A percentile compares a stretch with the other conserved stretches of the same genome.
Conservation (phyloP, 2,888 invertebrate genomes). For the Eudemis profundana region DNA sequence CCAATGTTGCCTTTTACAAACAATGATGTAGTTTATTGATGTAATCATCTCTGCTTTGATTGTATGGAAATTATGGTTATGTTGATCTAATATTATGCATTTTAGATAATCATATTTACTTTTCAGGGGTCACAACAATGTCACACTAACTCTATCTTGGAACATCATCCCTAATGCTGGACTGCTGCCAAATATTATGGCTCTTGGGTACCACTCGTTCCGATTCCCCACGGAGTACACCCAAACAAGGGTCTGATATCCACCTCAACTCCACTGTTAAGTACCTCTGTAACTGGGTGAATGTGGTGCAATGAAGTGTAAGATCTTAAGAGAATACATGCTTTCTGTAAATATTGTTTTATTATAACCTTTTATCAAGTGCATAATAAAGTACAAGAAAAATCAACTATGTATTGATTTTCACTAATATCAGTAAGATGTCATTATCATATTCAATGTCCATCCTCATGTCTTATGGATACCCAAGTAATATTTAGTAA, state of each 20-base stretch:
- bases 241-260: slow-evolving; percentile 80
- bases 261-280: slow-evolving; percentile 47
- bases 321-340: slow-evolving; percentile 59
- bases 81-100: slow-evolving; percentile 32
- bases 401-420: too few species aligned
- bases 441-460: too few species aligned
- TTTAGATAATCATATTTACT: too few species aligned
- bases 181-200: slow-evolving; percentile 94
- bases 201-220: slow-evolving; percentile 93
- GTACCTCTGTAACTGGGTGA: slow-evolving; percentile 46
- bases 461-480: too few species aligned
- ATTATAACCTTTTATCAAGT: too few species aligned
- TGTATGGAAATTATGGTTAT: too few species aligned
- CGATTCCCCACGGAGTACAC: slow-evolving; percentile 96
- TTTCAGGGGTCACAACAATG: slow-evolving; percentile 95
- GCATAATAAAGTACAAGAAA: too few species aligned
- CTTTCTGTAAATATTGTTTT: slow-evolving; percentile 29
- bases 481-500: too few species aligned
- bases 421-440: too few species aligned
- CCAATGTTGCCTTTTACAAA: background rate
- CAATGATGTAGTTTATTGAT: background rate
- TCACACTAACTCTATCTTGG: slow-evolving; percentile 97
- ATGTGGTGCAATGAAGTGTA: slow-evolving; percentile 48
- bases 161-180: slow-evolving; percentile 99
- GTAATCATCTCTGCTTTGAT: too few species aligned